These are phyloP conservation scores for Cinclus mexicanus DNA, from an alignment of 2,113 vertebrate species.

Conservation along the genomic window DNA sequence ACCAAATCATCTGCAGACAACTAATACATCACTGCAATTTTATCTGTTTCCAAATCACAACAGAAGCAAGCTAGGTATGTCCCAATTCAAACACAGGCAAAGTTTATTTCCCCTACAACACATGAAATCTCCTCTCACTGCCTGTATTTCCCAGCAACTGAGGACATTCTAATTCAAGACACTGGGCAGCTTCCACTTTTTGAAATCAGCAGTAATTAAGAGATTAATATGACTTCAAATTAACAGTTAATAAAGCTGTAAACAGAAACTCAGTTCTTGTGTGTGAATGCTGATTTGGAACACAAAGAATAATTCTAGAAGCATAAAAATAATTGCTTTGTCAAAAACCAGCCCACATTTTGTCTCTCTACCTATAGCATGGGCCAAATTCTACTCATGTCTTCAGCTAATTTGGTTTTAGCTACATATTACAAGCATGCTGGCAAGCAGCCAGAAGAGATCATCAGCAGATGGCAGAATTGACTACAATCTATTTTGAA, in stretches of 20 bases:
- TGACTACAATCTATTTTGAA: constrained; percentile 23
- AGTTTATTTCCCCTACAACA: neutral
- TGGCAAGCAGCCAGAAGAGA: constrained; percentile 20
- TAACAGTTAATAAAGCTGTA: neutral
- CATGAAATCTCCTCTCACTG: neutral
- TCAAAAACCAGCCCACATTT: neutral
- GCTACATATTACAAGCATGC: neutral
- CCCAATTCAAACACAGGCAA: neutral
- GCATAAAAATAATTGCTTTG: neutral
- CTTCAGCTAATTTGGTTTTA: neutral
- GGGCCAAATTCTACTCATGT: neutral
- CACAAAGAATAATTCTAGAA: neutral
- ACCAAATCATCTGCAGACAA: neutral
- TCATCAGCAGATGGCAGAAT: constrained; percentile 58
- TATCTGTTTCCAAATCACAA: neutral
- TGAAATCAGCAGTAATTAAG: neutral
- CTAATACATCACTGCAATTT: neutral
- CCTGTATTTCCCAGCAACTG: neutral
- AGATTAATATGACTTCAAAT: neutral
- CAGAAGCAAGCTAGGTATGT: neutral
- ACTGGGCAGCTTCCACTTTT: neutral
- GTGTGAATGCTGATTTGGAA: neutral
- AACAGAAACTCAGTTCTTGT: neutral
- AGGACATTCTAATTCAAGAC: neutral
- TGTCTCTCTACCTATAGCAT: neutral